Conservation (phyloP, 2,888 invertebrate species). For the Stratiomys singularior region DNA sequence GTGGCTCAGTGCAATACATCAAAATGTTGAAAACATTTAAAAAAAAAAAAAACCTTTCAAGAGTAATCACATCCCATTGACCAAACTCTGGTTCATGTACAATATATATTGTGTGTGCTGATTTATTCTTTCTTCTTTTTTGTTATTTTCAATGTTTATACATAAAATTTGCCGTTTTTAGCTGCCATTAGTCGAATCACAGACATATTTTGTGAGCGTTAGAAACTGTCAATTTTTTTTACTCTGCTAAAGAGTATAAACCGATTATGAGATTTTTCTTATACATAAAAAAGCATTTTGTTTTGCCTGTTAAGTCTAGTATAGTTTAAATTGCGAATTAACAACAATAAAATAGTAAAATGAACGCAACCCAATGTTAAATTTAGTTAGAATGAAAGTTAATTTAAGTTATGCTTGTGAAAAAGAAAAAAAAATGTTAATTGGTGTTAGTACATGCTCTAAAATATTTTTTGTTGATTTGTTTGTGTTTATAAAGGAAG, state of each 20-base stretch:
- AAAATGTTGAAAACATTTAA: background rate
- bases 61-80: background rate
- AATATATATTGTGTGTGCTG: too few relatives aligned
- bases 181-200: slow-evolving; percentile 17
- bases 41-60: background rate
- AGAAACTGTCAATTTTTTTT: background rate
- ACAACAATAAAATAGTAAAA: background rate
- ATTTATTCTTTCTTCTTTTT: too few relatives aligned
- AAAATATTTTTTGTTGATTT: background rate
- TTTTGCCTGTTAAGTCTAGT: background rate
- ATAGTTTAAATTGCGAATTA: background rate
- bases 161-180: background rate
- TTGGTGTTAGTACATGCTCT: too few relatives aligned
- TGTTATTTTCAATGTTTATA: background rate
- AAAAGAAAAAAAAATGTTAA: background rate
- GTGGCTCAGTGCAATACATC: slow-evolving; percentile 27
- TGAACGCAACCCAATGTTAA: background rate
- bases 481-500: background rate
- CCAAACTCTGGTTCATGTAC: too few relatives aligned
- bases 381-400: background rate
- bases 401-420: slow-evolving; percentile 20
- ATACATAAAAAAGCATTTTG: background rate
- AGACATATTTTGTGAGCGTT: slow-evolving; percentile 9
- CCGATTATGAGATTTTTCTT: background rate
- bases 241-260: background rate